Evolutionary conservation across 1,140 invertebrate species (phyloP).

Genomic region (Argopecten irradians): DNA sequence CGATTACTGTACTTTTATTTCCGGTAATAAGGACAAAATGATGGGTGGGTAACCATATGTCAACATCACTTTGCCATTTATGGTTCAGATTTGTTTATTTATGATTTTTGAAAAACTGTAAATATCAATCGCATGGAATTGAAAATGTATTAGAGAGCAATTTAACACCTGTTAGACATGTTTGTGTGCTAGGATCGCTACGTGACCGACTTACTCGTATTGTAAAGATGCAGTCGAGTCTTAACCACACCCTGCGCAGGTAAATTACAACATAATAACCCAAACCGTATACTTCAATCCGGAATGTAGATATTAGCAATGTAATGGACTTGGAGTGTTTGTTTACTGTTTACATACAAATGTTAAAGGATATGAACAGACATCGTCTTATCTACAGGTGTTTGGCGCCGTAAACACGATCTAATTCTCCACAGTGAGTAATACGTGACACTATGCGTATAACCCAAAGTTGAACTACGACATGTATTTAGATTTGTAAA

Average conservation of each 20-base stretch:
- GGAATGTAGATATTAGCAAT: background rate
- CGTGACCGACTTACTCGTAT: background rate
- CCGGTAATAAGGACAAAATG: too few relatives aligned
- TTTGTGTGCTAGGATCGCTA: background rate
- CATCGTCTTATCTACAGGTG: background rate
- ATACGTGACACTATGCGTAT: background rate
- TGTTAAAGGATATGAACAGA: background rate
- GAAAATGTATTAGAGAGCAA: too few relatives aligned
- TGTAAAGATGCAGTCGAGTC: background rate
- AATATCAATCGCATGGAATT: too few relatives aligned
- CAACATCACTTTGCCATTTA: too few relatives aligned
- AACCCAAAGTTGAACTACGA: background rate
- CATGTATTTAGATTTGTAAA: too few relatives aligned
- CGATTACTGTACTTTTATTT: too few relatives aligned
- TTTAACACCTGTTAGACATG: background rate
- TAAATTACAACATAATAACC: constrained; percentile 12
- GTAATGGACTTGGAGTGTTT: background rate
- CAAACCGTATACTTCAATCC: background rate
- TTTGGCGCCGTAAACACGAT: background rate
- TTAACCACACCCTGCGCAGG: background rate
- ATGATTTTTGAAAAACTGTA: too few relatives aligned
- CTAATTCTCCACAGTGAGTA: background rate
- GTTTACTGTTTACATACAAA: background rate
- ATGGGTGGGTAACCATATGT: too few relatives aligned
- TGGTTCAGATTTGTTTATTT: too few relatives aligned